These are phyloP conservation scores for Patiria pectinifera DNA, from an alignment of 53 echinoderm and acorn worm genomes.

Conservation along the genomic window DNA sequence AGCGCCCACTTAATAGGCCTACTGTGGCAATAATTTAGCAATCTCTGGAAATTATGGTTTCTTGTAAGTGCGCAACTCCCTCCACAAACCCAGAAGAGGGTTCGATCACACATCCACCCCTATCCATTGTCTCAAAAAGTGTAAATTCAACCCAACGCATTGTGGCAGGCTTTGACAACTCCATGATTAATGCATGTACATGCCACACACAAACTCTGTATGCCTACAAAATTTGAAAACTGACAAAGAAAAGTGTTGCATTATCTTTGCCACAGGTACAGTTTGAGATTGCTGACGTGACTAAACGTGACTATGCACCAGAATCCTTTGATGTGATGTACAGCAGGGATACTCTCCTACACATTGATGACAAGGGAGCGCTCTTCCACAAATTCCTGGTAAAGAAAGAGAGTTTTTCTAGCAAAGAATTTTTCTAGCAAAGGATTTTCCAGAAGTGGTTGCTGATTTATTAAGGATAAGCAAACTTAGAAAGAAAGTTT, in stretches of 20 bases:
- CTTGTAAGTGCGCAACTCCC: too few relatives aligned
- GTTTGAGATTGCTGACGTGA: conserved; percentile 95
- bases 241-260: neutral
- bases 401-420: conserved; percentile 19
- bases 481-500: too few relatives aligned
- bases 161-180: too few relatives aligned
- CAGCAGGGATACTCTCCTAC: conserved; percentile 92
- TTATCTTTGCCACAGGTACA: conserved; percentile 65
- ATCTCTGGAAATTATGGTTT: too few relatives aligned
- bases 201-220: too few relatives aligned
- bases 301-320: conserved; percentile 79
- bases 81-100: too few relatives aligned
- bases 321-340: conserved; percentile 92
- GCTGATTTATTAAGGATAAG: neutral
- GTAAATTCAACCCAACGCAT: too few relatives aligned
- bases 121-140: too few relatives aligned
- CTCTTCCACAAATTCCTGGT: conserved; percentile 88
- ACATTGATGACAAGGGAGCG: conserved; percentile 78
- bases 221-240: neutral
- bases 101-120: too few relatives aligned
- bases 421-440: neutral
- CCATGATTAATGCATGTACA: too few relatives aligned
- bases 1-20: too few relatives aligned
- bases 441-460: neutral
- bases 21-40: too few relatives aligned